Evolutionary conservation across 2,888 invertebrate genomes (phyloP), one percentile per base, ranked within the genome.

Genomic region (Amiota communis): DNA sequence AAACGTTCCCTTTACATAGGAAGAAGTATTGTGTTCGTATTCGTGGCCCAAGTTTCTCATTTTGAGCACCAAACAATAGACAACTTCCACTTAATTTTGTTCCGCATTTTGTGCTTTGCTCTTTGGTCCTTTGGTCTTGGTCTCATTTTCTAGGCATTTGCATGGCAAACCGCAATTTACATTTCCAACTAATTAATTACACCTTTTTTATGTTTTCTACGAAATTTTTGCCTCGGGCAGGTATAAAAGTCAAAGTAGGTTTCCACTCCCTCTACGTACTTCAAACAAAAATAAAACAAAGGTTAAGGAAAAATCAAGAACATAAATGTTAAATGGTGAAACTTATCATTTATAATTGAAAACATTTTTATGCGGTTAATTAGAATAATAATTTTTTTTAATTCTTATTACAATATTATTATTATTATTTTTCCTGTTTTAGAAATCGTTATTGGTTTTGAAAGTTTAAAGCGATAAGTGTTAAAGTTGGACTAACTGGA

Each of bases 341-440:
- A 80, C 83, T 83, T 84, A 83, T 83, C 86, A 84, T 77, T 79
- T 83, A 82, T 85, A 83, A 83, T 83, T 83, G 84, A 77, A 77
- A 76, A 76, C 80, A 82, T 68, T 63, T 63, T 59, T 20, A 57
- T 15, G 57, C 57, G 57, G 2, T 57, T 10, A 13, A 59, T 59
- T 59, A 15, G 59, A 15, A 17, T 36, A 36, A 36, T 36, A 36
- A 36, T 36, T 6, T 36, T 36, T 36, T 36, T n/a, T n/a, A n/a
- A 36, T 36, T 36, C 36, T 36, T 36, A 36, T 36, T 36, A 36
- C 6, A 36, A 6, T 36, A 36, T 36, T 36, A 36, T 36, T 6
- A 36, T 6, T 36, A 36, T 6, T 23, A 23, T 23, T 3, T 23
- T 23, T 23, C 23, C 23, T 23, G 23, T 6, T 6, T 36, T 36